phyloP scores from a whole-genome alignment of 2,888 invertebrate genomes.

The Busseola fusca region DNA sequence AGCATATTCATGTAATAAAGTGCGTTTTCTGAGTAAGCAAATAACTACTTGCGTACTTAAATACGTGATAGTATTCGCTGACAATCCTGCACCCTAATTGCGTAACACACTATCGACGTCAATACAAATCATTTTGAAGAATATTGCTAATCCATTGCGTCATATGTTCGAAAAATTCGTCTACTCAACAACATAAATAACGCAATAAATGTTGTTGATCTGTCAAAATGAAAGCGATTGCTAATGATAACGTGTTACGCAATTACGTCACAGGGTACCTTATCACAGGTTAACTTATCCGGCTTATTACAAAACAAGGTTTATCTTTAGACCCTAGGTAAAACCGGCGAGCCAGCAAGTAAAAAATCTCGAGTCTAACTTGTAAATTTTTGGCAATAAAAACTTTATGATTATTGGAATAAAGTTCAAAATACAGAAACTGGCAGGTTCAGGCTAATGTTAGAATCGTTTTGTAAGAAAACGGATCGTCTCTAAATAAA shows the following conservation, averaged over 20 bases:
- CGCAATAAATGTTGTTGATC: no score
- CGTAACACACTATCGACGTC: no score
- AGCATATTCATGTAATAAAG: background rate
- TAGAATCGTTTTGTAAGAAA: background rate
- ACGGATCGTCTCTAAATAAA: background rate
- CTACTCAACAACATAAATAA: no score
- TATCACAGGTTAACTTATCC: no score
- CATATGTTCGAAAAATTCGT: no score
- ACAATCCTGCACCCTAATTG: background rate
- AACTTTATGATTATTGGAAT: background rate
- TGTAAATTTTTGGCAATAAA: background rate
- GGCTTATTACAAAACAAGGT: background rate
- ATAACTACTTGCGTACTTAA: background rate
- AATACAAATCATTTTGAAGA: no score
- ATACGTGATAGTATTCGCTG: constrained; percentile 25
- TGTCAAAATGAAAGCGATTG: no score
- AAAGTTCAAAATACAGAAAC: background rate
- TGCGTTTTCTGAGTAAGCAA: constrained; percentile 19
- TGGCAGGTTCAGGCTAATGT: background rate
- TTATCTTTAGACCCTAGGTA: background rate
- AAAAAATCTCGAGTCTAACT: no score
- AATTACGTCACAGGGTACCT: no score
- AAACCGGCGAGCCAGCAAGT: background rate
- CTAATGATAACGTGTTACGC: no score
- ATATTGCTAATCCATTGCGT: no score